Conservation (phyloP, 2,113 vertebrate genomes). For the Aptenodytes patagonicus region DNA sequence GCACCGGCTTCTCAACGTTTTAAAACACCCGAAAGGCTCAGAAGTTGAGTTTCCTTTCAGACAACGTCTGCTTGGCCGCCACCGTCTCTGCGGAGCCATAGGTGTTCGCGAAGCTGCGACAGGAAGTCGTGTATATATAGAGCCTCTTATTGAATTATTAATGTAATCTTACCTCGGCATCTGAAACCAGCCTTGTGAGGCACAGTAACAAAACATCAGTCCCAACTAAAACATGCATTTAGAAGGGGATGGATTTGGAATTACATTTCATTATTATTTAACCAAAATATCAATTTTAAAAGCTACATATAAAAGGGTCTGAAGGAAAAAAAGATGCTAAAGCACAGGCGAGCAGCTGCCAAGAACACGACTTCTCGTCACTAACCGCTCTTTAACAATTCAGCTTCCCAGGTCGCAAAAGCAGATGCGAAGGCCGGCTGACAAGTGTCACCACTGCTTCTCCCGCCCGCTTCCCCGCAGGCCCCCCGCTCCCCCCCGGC, state of each 20-base stretch:
- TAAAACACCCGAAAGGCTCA: background rate
- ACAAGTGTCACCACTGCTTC: fast-evolving
- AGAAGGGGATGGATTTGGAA: background rate
- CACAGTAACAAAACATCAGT: background rate
- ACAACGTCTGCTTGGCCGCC: background rate
- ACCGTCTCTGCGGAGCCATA: background rate
- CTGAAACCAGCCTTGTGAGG: background rate
- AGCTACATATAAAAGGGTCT: background rate
- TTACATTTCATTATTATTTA: background rate
- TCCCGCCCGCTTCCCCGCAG: background rate
- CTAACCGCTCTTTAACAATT: background rate
- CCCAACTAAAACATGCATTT: background rate
- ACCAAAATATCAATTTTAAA: background rate
- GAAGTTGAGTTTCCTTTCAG: background rate
- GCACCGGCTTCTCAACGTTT: background rate
- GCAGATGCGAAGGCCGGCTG: background rate
- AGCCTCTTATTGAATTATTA: background rate
- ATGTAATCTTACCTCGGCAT: background rate
- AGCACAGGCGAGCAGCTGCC: background rate
- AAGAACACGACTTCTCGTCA: background rate
- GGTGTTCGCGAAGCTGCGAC: background rate
- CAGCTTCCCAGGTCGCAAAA: fast-evolving
- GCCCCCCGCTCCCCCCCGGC: background rate
- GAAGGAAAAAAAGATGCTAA: background rate
- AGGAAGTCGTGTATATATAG: background rate